These are phyloP conservation scores for Drosophila subpulchrella DNA, from an alignment of 1,140 invertebrate species.

Conservation along the genomic window DNA sequence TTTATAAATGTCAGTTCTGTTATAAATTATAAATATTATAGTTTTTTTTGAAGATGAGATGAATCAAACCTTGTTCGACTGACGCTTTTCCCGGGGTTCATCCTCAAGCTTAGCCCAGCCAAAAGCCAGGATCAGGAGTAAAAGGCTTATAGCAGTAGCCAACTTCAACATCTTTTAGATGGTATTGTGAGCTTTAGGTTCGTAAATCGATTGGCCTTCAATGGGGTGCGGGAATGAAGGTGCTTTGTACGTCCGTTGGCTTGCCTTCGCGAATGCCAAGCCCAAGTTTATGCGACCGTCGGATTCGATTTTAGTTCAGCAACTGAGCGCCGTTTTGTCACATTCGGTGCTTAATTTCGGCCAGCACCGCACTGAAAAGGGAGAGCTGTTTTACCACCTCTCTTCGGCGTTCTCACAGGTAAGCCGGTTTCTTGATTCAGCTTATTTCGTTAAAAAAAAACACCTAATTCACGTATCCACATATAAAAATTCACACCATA, in stretches of 20 bases:
- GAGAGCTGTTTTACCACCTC: constrained; percentile 34
- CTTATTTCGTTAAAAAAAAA: constrained; percentile 20
- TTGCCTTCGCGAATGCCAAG: constrained; percentile 46
- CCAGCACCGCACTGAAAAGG: constrained; percentile 21
- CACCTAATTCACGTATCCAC: constrained; percentile 3
- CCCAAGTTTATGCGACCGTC: constrained; percentile 57
- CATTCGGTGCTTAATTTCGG: constrained; percentile 58
- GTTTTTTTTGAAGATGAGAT: no score
- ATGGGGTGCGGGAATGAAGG: constrained; percentile 38
- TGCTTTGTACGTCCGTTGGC: constrained; percentile 14
- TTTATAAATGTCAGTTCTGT: no score
- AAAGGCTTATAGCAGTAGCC: constrained; percentile 21
- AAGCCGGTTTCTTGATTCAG: constrained; percentile 68
- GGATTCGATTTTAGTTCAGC: constrained; percentile 61
- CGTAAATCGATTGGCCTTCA: constrained; percentile 66
- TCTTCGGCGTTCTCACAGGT: constrained; percentile 44
- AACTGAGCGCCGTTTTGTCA: constrained; percentile 71
- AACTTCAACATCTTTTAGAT: constrained; percentile 38
- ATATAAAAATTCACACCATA: constrained; percentile 11
- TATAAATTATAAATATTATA: no score
- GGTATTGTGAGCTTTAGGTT: constrained; percentile 7
- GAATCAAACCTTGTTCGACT: constrained; percentile 49
- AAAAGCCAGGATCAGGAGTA: constrained; percentile 32
- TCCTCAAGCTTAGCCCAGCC: constrained; percentile 25
- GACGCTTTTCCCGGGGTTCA: constrained; percentile 39